Evolutionary conservation across 2,113 vertebrate genomes (phyloP).

Genomic region (Rhinoderma darwinii): DNA sequence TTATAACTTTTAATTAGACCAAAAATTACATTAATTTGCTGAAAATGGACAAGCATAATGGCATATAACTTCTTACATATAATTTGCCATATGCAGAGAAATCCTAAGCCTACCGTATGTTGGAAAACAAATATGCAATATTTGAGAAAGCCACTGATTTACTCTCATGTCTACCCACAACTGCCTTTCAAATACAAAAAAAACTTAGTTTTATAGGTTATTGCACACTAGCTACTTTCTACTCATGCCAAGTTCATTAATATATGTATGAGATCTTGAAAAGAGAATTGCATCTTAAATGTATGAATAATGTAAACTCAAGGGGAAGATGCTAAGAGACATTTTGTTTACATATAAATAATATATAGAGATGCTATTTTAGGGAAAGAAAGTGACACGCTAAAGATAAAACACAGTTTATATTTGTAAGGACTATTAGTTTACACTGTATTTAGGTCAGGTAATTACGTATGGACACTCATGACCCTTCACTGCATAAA

Average conservation of each 20-base stretch:
- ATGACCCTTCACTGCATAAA: neutral
- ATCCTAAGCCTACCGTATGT: neutral
- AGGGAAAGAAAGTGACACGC: slow-evolving; percentile 7
- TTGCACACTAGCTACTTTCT: slow-evolving; percentile 47
- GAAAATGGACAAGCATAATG: neutral
- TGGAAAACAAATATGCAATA: neutral
- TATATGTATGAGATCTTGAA: slow-evolving; percentile 60
- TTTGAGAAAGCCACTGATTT: neutral
- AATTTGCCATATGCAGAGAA: neutral
- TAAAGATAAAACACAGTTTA: slow-evolving; percentile 38
- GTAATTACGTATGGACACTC: neutral
- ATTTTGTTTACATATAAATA: slow-evolving; percentile 61
- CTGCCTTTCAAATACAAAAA: slow-evolving; percentile 26
- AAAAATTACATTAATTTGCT: too few species aligned
- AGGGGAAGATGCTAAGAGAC: slow-evolving; percentile 53
- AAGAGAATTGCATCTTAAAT: slow-evolving; percentile 60
- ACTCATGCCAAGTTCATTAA: slow-evolving; percentile 54
- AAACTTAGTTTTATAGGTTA: slow-evolving; percentile 53
- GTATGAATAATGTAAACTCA: slow-evolving; percentile 59
- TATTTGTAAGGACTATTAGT: slow-evolving; percentile 5
- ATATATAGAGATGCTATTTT: slow-evolving; percentile 52
- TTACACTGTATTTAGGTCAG: neutral
- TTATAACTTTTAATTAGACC: too few species aligned
- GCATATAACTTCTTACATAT: neutral
- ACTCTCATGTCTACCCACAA: slow-evolving; percentile 11